phyloP scores from a whole-genome alignment of 2,113 vertebrate genomes.

The Argyrosomus japonicus region DNA sequence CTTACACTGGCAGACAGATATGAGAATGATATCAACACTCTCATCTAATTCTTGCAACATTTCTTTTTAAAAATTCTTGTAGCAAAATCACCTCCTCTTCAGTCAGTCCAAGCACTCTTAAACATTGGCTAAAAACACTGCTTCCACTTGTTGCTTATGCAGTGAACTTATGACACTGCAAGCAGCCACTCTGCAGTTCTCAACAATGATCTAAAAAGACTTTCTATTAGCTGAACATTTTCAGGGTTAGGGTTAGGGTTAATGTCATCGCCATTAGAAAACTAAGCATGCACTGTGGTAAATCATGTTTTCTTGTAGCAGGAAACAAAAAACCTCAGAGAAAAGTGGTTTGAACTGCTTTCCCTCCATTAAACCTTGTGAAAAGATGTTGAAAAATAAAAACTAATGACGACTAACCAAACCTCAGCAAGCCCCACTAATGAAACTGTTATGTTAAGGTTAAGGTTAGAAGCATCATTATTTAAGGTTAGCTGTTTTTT shows the following conservation, averaged over 20 bases:
- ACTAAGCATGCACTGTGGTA: neutral
- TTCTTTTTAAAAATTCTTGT: neutral
- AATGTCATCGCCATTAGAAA: neutral
- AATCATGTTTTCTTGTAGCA: neutral
- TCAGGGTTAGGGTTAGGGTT: no score
- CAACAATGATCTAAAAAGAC: conserved; percentile 1
- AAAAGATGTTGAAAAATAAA: neutral
- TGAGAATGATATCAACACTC: neutral
- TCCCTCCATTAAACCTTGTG: neutral
- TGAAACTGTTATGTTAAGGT: neutral
- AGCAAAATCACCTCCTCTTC: neutral
- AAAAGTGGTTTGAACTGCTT: neutral
- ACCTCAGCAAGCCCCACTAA: neutral
- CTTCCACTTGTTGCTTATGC: neutral
- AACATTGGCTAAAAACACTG: neutral
- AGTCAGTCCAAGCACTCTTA: neutral
- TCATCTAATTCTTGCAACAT: neutral
- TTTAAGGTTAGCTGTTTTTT: conserved; percentile 14
- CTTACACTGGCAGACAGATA: neutral
- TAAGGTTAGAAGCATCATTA: neutral
- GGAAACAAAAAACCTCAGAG: neutral
- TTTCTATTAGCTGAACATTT: neutral
- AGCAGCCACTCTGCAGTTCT: neutral
- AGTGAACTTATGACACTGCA: neutral
- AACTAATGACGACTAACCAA: neutral